phyloP scores from a whole-genome alignment of 2,113 vertebrate species.

The Diphyllodes magnificus region DNA sequence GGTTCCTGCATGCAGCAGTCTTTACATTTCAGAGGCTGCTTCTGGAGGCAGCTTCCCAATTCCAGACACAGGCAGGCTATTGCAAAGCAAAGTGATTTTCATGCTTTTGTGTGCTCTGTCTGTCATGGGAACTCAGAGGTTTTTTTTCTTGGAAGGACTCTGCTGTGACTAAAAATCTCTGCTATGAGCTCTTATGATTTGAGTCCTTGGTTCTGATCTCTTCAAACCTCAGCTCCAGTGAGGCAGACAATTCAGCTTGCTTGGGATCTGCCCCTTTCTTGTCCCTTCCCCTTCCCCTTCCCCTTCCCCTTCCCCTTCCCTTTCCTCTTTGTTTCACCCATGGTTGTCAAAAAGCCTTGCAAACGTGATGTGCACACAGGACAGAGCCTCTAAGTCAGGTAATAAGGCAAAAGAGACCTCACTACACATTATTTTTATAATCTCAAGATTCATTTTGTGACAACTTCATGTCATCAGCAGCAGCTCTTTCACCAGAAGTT shows the following conservation, averaged over 20 bases:
- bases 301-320: background rate
- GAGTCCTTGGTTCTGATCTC: background rate
- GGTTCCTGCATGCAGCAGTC: background rate
- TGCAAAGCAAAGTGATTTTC: constrained; percentile 25
- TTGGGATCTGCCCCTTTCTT: background rate
- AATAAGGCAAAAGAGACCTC: background rate
- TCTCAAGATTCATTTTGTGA: background rate
- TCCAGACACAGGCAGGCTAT: background rate
- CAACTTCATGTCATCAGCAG: background rate
- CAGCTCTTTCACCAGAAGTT: background rate
- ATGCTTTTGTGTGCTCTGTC: background rate
- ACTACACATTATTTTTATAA: background rate
- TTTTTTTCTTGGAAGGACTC: background rate
- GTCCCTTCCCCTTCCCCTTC: background rate
- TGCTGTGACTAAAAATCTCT: constrained; percentile 11
- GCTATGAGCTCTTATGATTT: background rate
- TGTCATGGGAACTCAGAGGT: background rate
- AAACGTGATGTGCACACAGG: background rate
- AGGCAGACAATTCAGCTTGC: background rate
- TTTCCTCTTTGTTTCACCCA: background rate
- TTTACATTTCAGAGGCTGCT: background rate
- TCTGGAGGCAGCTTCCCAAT: background rate
- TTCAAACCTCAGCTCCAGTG: background rate
- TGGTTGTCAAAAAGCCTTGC: background rate
- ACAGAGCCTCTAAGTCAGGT: background rate